These are phyloP conservation scores for Macroglossus sobrinus DNA, from an alignment of 2,113 vertebrate species.

Conservation along the genomic window DNA sequence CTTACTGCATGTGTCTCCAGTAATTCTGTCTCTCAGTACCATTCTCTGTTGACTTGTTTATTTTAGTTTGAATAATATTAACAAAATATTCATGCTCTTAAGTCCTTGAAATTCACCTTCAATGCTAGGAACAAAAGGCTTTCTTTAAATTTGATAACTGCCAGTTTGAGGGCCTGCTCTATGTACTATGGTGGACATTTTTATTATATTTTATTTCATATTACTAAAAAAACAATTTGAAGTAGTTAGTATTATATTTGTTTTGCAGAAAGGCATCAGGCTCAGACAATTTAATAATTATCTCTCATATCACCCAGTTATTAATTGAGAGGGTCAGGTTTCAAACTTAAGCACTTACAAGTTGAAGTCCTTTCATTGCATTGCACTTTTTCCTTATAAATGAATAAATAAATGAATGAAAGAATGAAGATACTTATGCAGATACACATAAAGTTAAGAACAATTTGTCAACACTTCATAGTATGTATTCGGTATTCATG, in stretches of 20 bases:
- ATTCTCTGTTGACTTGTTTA: background rate
- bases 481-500: background rate
- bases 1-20: background rate
- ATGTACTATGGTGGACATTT: background rate
- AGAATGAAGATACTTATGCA: too few species aligned
- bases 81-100: background rate
- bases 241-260: background rate
- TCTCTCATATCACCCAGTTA: background rate
- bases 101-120: background rate
- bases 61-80: background rate
- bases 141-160: background rate
- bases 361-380: background rate
- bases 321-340: background rate
- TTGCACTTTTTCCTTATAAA: background rate
- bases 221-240: background rate
- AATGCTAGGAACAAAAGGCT: background rate
- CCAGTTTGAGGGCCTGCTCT: background rate
- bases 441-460: background rate
- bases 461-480: background rate
- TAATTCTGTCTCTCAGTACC: background rate
- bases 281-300: background rate
- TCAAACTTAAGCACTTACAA: background rate
- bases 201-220: background rate
- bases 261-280: background rate
- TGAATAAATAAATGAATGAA: background rate